A percentile compares a stretch with the other conserved stretches of the same genome.
These are phyloP conservation scores for Agonum fuliginosum DNA, from an alignment of 2,888 invertebrate species.

Conservation along the genomic window DNA sequence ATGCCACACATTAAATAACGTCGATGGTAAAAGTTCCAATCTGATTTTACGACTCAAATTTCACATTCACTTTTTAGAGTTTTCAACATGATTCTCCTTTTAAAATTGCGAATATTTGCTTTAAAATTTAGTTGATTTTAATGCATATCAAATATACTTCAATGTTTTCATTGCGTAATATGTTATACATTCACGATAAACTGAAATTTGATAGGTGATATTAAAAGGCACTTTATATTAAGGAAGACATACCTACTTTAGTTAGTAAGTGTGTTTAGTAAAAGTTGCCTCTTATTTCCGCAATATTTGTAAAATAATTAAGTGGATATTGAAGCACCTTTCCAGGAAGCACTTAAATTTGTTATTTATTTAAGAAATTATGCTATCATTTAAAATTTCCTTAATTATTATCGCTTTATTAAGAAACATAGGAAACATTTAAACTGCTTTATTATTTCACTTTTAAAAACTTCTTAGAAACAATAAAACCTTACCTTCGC, in stretches of 20 bases:
- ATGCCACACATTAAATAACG: not conserved
- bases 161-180: not conserved
- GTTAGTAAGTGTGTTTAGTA: too few species aligned
- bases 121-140: not conserved
- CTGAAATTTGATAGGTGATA: not conserved
- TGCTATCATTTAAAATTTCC: not conserved
- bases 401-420: constrained; percentile 8
- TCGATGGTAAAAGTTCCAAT: constrained; percentile 10
- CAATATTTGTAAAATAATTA: constrained; percentile 14
- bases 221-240: not conserved
- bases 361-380: too few species aligned
- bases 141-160: too few species aligned
- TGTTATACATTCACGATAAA: not conserved
- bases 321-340: constrained; percentile 10
- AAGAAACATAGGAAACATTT: not conserved
- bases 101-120: not conserved
- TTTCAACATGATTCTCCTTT: constrained; percentile 2
- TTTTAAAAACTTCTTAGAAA: not conserved
- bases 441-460: not conserved
- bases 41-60: not conserved
- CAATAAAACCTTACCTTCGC: not conserved
- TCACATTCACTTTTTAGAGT: constrained; percentile 12
- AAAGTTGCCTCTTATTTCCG: constrained; percentile 19
- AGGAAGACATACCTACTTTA: constrained; percentile 23
- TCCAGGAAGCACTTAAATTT: constrained; percentile 25